Evolutionary conservation across 2,113 vertebrate species (phyloP).

Genomic region (Eulacestoma nigropectus): DNA sequence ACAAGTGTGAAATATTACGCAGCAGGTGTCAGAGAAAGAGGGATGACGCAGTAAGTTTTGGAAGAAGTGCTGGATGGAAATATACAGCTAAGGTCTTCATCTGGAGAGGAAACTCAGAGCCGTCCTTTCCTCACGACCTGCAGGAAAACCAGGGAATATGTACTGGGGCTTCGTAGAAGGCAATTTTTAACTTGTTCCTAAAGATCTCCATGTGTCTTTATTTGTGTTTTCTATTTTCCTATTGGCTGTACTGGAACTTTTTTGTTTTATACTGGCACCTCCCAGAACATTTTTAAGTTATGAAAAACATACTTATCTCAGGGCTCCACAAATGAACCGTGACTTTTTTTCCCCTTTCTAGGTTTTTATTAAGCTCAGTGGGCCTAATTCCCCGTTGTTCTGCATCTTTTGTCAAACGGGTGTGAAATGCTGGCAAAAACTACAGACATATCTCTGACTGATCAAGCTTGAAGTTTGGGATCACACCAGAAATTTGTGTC

Average conservation of each 20-base stretch:
- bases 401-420: neutral
- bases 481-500: neutral
- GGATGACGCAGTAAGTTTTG: neutral
- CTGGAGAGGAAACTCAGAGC: neutral
- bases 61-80: neutral
- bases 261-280: neutral
- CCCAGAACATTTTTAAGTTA: neutral
- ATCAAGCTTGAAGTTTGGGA: neutral
- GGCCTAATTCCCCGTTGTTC: neutral
- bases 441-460: neutral
- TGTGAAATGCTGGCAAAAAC: neutral
- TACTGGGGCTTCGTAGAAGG: neutral
- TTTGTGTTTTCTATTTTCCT: neutral
- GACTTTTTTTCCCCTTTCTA: neutral
- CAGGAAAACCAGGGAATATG: neutral
- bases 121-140: accelerated
- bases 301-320: neutral
- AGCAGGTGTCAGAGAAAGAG: neutral
- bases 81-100: neutral
- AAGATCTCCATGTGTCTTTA: neutral
- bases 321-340: neutral
- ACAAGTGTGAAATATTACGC: neutral
- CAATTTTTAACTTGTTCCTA: neutral
- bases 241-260: neutral
- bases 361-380: neutral